These are phyloP conservation scores for Graphium colonna DNA, from an alignment of 2,888 invertebrate genomes.

Conservation along the genomic window DNA sequence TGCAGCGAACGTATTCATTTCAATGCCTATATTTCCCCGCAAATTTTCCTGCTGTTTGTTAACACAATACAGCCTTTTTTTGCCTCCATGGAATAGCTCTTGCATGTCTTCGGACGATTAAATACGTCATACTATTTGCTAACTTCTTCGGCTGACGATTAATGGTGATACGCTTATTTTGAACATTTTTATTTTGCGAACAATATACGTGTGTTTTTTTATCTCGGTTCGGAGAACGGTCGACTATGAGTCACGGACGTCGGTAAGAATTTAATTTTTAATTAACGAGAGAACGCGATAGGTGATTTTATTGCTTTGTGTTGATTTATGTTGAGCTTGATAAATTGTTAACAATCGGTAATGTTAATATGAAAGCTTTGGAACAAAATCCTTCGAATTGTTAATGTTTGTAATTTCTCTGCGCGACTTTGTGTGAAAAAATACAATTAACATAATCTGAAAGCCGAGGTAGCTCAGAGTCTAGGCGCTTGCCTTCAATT, in stretches of 20 bases:
- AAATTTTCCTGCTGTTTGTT: background rate
- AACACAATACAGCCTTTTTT: too few species aligned
- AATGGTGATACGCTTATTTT: background rate
- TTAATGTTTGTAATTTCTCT: too few species aligned
- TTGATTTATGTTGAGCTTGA: background rate
- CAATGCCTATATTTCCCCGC: slow-evolving; percentile 22
- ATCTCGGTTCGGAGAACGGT: background rate
- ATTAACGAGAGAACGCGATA: background rate
- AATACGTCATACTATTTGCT: slow-evolving; percentile 7
- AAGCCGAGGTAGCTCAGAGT: too few species aligned
- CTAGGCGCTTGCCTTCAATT: too few species aligned
- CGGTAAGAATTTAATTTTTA: background rate
- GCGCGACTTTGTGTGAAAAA: too few species aligned
- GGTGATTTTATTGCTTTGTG: background rate
- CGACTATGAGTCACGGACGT: background rate
- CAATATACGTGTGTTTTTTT: background rate
- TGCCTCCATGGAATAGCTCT: background rate
- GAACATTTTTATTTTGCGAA: background rate
- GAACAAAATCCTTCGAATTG: too few species aligned
- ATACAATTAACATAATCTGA: too few species aligned
- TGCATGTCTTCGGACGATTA: slow-evolving; percentile 8
- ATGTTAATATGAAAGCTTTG: too few species aligned
- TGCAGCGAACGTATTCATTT: slow-evolving; percentile 29
- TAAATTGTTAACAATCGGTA: too few species aligned
- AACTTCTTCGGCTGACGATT: slow-evolving; percentile 9